Conservation (phyloP, 1,140 invertebrate species). For the Venustaconcha ellipsiformis region DNA sequence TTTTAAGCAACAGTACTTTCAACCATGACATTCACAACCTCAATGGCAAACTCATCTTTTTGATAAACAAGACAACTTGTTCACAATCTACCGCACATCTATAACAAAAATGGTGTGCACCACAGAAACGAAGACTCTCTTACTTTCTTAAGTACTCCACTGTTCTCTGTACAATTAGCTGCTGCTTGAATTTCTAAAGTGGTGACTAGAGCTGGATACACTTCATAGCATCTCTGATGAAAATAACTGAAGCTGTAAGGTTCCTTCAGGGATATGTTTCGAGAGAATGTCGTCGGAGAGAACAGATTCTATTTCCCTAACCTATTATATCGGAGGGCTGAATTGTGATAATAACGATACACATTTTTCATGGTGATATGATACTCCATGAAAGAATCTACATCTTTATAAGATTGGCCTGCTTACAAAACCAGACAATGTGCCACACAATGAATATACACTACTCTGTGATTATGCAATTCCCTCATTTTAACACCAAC, state of each 20-base stretch:
- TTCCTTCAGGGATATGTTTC: constrained; percentile 20
- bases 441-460: constrained; percentile 21
- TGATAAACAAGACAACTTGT: too few relatives aligned
- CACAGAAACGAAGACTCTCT: too few relatives aligned
- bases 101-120: too few relatives aligned
- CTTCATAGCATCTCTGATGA: constrained; percentile 1
- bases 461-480: too few relatives aligned
- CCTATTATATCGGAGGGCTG: constrained; percentile 18
- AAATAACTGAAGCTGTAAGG: constrained; percentile 22
- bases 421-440: constrained; percentile 12
- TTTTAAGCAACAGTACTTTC: too few relatives aligned
- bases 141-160: background rate
- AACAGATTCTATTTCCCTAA: constrained; percentile 13
- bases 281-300: constrained; percentile 3
- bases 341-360: constrained; percentile 23
- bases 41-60: too few relatives aligned
- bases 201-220: constrained; percentile 1
- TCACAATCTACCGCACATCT: too few relatives aligned
- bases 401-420: constrained; percentile 8
- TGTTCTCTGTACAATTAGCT: background rate
- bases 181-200: background rate
- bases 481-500: too few relatives aligned
- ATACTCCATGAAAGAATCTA: constrained; percentile 6
- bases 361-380: constrained; percentile 13
- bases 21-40: too few relatives aligned